A percentile compares a stretch with the other conserved stretches of the same genome.
Conservation (phyloP, 2,888 invertebrate genomes). For the Exocentrus adspersus region DNA sequence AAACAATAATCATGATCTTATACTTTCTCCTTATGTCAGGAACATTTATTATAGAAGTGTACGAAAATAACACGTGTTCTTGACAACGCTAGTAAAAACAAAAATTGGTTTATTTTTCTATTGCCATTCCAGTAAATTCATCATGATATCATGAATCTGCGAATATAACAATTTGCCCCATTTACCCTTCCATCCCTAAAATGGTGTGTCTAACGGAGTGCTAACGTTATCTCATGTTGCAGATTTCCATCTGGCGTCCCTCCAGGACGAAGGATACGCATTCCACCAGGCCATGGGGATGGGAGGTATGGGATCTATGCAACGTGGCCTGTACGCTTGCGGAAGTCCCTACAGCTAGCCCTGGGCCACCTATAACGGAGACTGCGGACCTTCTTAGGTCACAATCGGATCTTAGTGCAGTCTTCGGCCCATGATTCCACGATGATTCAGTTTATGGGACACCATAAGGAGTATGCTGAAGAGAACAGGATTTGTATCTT, state of each 20-base stretch:
- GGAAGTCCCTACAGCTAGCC: slow-evolving; percentile 67
- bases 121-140: too few relatives aligned
- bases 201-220: slow-evolving; percentile 15
- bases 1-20: too few relatives aligned
- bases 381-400: slow-evolving; percentile 64
- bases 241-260: slow-evolving; percentile 67
- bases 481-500: slow-evolving; percentile 2
- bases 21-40: too few relatives aligned
- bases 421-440: slow-evolving; percentile 61
- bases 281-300: slow-evolving; percentile 67
- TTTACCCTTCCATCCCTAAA: slow-evolving; percentile 37
- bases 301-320: slow-evolving; percentile 66
- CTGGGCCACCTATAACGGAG: slow-evolving; percentile 66
- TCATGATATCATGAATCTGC: too few relatives aligned
- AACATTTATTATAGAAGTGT: too few relatives aligned
- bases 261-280: slow-evolving; percentile 66
- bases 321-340: slow-evolving; percentile 66
- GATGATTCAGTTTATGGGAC: slow-evolving; percentile 47
- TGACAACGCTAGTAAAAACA: too few relatives aligned
- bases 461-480: slow-evolving; percentile 26
- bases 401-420: slow-evolving; percentile 60
- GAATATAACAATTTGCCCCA: too few relatives aligned
- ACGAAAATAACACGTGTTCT: too few relatives aligned
- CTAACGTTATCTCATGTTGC: slow-evolving; percentile 53
- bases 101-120: too few relatives aligned